A percentile compares a stretch with the other conserved stretches of the same genome.
These are phyloP conservation scores for Todiramphus saurophagus DNA, from an alignment of 2,113 vertebrate species.

Conservation along the genomic window DNA sequence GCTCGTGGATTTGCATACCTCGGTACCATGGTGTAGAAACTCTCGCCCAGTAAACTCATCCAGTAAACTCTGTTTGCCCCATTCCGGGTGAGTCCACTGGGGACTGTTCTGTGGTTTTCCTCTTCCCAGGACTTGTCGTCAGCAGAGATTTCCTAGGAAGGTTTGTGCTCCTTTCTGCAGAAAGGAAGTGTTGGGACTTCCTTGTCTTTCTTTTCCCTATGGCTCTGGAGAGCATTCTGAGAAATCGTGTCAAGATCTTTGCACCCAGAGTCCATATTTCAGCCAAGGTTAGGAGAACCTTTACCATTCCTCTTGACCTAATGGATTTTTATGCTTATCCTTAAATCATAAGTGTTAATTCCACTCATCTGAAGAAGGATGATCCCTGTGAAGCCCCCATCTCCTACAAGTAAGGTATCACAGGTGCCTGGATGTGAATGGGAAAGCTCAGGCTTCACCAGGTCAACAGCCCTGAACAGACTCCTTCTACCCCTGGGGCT, in stretches of 20 bases:
- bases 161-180: neutral
- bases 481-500: neutral
- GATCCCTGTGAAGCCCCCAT: neutral
- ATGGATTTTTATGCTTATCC: neutral
- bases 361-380: neutral
- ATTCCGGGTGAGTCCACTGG: too few species aligned
- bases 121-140: neutral
- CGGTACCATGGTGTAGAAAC: rapidly evolving
- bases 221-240: neutral
- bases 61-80: too few species aligned
- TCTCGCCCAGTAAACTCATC: neutral
- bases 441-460: neutral
- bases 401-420: neutral
- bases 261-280: neutral
- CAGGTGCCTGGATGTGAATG: neutral
- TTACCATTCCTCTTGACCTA: neutral
- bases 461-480: neutral
- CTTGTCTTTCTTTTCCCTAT: neutral
- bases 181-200: neutral
- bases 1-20: neutral
- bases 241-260: neutral
- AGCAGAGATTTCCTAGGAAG: neutral
- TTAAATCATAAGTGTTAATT: neutral
- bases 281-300: rapidly evolving
- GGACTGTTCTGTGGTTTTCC: neutral